Evolutionary conservation across 2,113 vertebrate genomes (phyloP), one percentile per base, ranked within the genome.

Genomic region (Hemiscyllium ocellatum): DNA sequence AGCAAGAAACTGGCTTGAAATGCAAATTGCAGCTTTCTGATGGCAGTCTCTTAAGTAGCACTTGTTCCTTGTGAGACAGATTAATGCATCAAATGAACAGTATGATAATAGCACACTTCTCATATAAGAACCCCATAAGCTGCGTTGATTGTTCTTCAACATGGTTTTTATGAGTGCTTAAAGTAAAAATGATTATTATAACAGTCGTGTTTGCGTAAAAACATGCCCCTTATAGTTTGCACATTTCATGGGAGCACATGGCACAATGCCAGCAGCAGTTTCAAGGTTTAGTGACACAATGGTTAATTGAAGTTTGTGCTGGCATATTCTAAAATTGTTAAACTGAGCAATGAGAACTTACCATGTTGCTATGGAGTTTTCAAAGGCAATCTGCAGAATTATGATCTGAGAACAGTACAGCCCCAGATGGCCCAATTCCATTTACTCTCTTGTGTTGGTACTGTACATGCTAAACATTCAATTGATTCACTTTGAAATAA

Each of bases 401-500:
- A 24, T 95, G 94, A 76, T 50, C 24, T 95, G 29, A 13, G 26
- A 72, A 26, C 69, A 72, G 8, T 1, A 33, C 2, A 72, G 69
- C 47, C 69, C 93, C 24, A 72, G 47, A 95, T 95, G 42, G 37
- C 69, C 47, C 47, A 50, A 29, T 72, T 95, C 66, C 37, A 94
- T 47, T 94, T 68, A 37, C 10, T 42, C n/a, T 24, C 66, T 66
- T 94, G 68, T 72, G 66, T 29, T 29, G 50, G 42, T 33, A 24
- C 37, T 50, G 20, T 26, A 70, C 93, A 42, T 50, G 68, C 65
- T 29, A 52, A 95, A 52, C 42, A 50, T 95, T 52, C 42, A 76
- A 50, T 95, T 72, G 47, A 95, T 95, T 29, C 42, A 95, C 47
- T 76, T 95, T 95, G 47, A 47, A 95, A 19, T 15, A 95, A 72